Evolutionary conservation across 1,140 invertebrate genomes (phyloP).

Genomic region (Diachasmimorpha longicaudata): DNA sequence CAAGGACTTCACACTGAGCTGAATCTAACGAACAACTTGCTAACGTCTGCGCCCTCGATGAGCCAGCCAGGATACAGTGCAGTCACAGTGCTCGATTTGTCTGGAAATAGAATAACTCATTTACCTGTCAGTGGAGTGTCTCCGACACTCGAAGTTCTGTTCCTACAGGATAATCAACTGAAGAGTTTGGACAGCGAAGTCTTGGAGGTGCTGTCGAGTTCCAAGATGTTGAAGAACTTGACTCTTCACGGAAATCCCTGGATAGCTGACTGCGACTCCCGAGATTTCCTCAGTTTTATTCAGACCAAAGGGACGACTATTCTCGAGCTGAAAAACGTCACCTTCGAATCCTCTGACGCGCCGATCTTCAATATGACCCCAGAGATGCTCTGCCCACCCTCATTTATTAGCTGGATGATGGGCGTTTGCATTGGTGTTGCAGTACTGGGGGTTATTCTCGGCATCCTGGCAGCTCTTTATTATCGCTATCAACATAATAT

Average conservation of each 20-base stretch:
- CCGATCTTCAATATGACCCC: conserved; percentile 55
- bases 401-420: conserved; percentile 51
- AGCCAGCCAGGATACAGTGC: conserved; percentile 49
- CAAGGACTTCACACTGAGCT: conserved; percentile 54
- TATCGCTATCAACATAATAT: conserved; percentile 71
- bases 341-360: conserved; percentile 51
- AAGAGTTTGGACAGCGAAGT: conserved; percentile 47
- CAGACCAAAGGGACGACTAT: conserved; percentile 54
- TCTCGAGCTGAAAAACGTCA: conserved; percentile 51
- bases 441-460: conserved; percentile 61
- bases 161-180: conserved; percentile 65
- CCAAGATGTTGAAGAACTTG: conserved; percentile 47
- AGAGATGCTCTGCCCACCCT: conserved; percentile 62
- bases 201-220: conserved; percentile 53
- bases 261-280: conserved; percentile 68
- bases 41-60: conserved; percentile 52
- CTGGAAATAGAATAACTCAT: conserved; percentile 63
- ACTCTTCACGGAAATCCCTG: conserved; percentile 70
- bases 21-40: conserved; percentile 61
- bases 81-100: conserved; percentile 61
- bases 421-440: conserved; percentile 58
- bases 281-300: conserved; percentile 65
- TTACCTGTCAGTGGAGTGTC: conserved; percentile 43
- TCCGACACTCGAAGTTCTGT: conserved; percentile 53
- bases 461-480: conserved; percentile 65